Base-by-base conservation (phyloP, 2,888 invertebrate species). In the Merodon equestris region DNA sequence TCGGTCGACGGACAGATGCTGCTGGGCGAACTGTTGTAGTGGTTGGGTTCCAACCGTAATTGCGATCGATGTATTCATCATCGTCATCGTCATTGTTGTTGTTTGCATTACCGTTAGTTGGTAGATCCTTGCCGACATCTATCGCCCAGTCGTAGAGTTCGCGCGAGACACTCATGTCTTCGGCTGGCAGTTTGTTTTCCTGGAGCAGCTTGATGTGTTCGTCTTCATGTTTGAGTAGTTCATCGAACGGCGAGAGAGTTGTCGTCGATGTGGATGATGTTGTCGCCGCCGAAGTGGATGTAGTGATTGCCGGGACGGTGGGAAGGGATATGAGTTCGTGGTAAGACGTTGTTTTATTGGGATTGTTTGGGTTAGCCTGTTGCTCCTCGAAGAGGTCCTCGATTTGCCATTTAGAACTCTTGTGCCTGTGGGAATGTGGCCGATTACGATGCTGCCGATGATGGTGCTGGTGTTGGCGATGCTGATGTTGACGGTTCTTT, bases 331-430 rank as follows among this genome's bases (percentile, higher is more conserved):
- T 58, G 54, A 51, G 48, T 34, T 63, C 70, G 44, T 27, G 67
- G 45, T 77, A 67, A 51, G 50, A 51, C 15, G 53, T 72, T 14
- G 76, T 82, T 27, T 51, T 71, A n/a, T 72, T 79, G 45, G 81
- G 66, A 67, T 68, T 61, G 68, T 79, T 57, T 50, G 68, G 83
- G 70, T 83, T 83, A 54, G 83, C 82, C 53, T 83, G 83, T 81
- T 84, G 84, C 63, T 85, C 85, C 40, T 85, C 86, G 82, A 87
- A 87, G 27, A 88, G 82, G 82, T 87, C 86, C 66, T 84, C 84
- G 44, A 84, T 84, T 51, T 81, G 84, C 76, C 84, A 82, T 57
- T 83, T 82, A 42, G 82, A 79, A 38, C 82, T 83, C 75, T 82
- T 82, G 14, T 79, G 75, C 17, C 82, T 82, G 79, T 83, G 77